phyloP scores from a whole-genome alignment of 2,797 vertebrate species.

The Passerculus sandwichensis region DNA sequence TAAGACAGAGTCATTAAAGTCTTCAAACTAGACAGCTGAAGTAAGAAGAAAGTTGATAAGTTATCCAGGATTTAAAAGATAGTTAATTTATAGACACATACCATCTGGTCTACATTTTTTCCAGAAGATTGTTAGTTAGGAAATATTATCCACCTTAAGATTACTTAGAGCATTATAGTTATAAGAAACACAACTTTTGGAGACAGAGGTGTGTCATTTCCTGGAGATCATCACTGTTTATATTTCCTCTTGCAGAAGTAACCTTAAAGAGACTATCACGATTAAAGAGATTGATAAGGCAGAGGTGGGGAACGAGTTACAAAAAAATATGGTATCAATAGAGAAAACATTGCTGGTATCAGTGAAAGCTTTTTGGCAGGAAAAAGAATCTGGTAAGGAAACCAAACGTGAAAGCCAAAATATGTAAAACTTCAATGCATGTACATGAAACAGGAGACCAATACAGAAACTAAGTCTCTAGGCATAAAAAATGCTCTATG shows the following conservation, averaged over 20 bases:
- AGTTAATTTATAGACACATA: slow-evolving; percentile 66
- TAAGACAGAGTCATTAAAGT: slow-evolving; percentile 31
- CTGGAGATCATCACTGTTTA: slow-evolving; percentile 6
- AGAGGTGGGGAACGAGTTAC: not conserved
- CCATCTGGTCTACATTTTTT: slow-evolving; percentile 59
- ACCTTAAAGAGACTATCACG: not conserved
- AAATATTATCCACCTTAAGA: slow-evolving; percentile 60
- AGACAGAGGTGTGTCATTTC: slow-evolving; percentile 41
- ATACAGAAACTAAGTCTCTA: not conserved
- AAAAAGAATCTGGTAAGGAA: not conserved
- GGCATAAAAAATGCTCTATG: not conserved
- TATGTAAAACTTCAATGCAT: not conserved
- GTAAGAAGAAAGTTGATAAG: slow-evolving; percentile 26
- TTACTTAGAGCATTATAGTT: slow-evolving; percentile 24
- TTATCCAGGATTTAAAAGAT: slow-evolving; percentile 46
- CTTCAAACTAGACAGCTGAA: slow-evolving; percentile 63
- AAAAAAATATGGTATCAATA: not conserved
- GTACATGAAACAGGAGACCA: not conserved
- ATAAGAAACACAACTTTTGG: slow-evolving; percentile 53
- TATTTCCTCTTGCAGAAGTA: slow-evolving; percentile 52
- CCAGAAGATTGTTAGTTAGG: slow-evolving; percentile 51
- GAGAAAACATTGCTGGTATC: not conserved
- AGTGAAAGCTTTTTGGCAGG: not conserved
- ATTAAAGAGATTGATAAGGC: not conserved
- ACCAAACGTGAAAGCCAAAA: not conserved